Base-by-base conservation (phyloP, 1,140 invertebrate species). In the Drosophila prosaltans region DNA sequence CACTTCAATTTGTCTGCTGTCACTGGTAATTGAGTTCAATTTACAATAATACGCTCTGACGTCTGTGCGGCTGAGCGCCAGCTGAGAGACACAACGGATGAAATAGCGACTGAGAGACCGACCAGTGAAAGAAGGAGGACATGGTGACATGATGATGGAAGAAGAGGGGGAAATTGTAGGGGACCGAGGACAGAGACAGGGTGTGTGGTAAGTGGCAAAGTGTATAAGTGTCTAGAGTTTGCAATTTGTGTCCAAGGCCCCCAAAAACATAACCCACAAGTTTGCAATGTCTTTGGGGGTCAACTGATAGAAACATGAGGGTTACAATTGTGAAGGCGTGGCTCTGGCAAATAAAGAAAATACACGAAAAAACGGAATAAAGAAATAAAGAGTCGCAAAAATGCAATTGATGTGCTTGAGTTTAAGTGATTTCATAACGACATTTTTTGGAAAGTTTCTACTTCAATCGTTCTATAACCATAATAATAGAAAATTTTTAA, bases 1-100 rank as follows among this genome's bases (percentile, higher is more conserved):
- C 89, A 91, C 89, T 91, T 91, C 84, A 91, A 91, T 91, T 91
- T 91, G 89, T 91, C 89, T 80, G 89, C 89, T 91, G 89, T 91
- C 89, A 85, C 69, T 89, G 80, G 81, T 91, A 91, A 91, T 91
- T 91, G 89, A 91, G 89, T 91, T 91, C 89, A 91, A 91, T 91
- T 91, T 91, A 91, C 89, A 91, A 90, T 90, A 90, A 90, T 90
- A 90, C 80, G 78, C 85, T 79, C 85, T 86, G 85, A 90, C 85
- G 86, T 90, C 65, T 78, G 80, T 83, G 77, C 74, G 84, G 83
- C 83, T 86, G 76, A 62, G 65, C 62, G 71, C 66, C 71, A 74
- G 72, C 72, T 74, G 78, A 45, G 69, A 69, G 63, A 16, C 55
- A 63, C 30, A 36, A n/a, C 24, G 5, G 36, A n/a, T 26, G 16